These are phyloP conservation scores for Oncorhynchus kisutch DNA, from an alignment of 2,113 vertebrate genomes.

Conservation along the genomic window DNA sequence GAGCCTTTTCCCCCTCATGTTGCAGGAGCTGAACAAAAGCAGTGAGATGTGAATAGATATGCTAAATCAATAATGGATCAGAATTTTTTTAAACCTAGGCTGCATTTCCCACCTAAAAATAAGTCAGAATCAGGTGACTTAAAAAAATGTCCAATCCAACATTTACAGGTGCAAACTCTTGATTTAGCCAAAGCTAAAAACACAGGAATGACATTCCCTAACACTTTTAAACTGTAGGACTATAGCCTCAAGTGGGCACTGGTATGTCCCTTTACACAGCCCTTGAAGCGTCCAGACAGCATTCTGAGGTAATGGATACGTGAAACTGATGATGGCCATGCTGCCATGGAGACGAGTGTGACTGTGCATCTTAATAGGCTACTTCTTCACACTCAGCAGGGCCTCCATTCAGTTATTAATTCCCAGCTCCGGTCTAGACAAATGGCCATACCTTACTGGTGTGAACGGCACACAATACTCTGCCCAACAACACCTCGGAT, in stretches of 20 bases:
- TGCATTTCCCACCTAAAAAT: neutral
- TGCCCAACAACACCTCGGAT: neutral
- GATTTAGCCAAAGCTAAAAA: neutral
- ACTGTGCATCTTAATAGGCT: constrained; percentile 67
- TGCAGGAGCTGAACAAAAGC: constrained; percentile 40
- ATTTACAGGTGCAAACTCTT: neutral
- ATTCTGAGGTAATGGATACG: constrained; percentile 20
- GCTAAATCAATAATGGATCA: constrained; percentile 58
- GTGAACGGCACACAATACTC: neutral
- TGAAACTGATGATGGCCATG: constrained; percentile 48
- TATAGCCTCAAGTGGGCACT: no score
- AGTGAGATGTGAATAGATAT: constrained; percentile 38
- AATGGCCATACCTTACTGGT: constrained; percentile 6
- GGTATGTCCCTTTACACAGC: no score
- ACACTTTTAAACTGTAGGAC: no score
- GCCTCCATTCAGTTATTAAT: constrained; percentile 66
- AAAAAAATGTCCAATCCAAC: no score
- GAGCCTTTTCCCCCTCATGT: constrained; percentile 34
- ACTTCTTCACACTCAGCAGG: constrained; percentile 50
- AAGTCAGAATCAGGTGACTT: neutral
- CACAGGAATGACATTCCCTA: neutral
- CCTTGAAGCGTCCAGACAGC: neutral
- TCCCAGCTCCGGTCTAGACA: constrained; percentile 30
- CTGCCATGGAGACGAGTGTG: constrained; percentile 61
- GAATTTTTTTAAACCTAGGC: neutral